phyloP scores from a whole-genome alignment of 2,797 vertebrate species.

The Chelidonichthys spinosus region DNA sequence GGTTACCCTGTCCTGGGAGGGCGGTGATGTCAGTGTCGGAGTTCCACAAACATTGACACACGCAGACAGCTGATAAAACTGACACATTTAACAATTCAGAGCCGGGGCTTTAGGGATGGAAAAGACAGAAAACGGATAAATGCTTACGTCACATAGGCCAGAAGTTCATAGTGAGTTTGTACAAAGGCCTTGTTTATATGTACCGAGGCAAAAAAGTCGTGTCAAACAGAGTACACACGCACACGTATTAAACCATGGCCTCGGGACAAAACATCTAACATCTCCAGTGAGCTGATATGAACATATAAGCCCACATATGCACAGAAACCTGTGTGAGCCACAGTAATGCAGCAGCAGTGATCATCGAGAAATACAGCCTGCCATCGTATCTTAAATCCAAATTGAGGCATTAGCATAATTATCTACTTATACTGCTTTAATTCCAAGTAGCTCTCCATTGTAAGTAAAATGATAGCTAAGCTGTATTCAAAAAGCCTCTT shows the following conservation, averaged over 20 bases:
- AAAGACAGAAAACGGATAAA: conserved; percentile 5
- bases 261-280: conserved; percentile 67
- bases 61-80: conserved; percentile 58
- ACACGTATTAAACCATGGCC: conserved; percentile 45
- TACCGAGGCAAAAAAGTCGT: conserved; percentile 52
- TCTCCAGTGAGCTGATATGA: conserved; percentile 59
- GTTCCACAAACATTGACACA: conserved; percentile 62
- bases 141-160: conserved; percentile 41
- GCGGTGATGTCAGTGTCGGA: conserved; percentile 61
- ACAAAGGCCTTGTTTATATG: conserved; percentile 39
- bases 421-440: conserved; percentile 82
- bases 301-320: conserved; percentile 60
- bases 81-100: conserved; percentile 36
- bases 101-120: conserved; percentile 37
- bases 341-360: conserved; percentile 49
- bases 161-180: conserved; percentile 28
- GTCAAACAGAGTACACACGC: conserved; percentile 36
- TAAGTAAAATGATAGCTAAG: conserved; percentile 80
- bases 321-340: conserved; percentile 53
- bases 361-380: conserved; percentile 74
- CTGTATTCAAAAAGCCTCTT: conserved; percentile 80
- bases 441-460: conserved; percentile 81
- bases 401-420: conserved; percentile 83
- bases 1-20: conserved; percentile 58
- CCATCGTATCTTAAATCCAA: conserved; percentile 79